Conservation (phyloP, 2,113 vertebrate species). For the Orthonyx spaldingii region DNA sequence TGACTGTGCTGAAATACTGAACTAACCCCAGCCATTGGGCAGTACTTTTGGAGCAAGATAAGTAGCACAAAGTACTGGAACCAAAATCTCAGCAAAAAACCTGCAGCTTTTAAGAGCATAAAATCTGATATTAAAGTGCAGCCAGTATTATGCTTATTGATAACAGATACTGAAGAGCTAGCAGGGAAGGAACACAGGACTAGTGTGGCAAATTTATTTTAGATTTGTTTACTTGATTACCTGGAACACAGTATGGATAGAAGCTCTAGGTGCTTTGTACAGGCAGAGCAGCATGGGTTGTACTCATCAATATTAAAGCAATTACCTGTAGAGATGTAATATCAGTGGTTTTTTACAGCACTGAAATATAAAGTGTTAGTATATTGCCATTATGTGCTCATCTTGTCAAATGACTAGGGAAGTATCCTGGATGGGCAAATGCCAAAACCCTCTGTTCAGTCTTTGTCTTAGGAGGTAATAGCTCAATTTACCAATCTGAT, state of each 20-base stretch:
- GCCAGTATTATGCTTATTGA: not conserved
- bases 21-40: not conserved
- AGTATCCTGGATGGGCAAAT: not conserved
- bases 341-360: not conserved
- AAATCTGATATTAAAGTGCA: not conserved
- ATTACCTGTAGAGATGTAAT: not conserved
- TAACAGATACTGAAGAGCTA: not conserved
- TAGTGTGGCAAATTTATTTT: not conserved
- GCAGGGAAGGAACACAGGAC: not conserved
- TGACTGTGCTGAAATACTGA: not conserved
- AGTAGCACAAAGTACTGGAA: not conserved
- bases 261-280: not conserved
- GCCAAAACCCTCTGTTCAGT: not conserved
- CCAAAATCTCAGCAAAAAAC: not conserved
- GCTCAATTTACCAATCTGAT: not conserved
- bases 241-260: not conserved
- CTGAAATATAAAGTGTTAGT: not conserved
- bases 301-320: not conserved
- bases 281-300: not conserved
- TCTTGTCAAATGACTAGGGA: not conserved
- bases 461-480: not conserved
- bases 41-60: not conserved
- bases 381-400: not conserved
- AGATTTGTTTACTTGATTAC: not conserved
- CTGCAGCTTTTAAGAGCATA: not conserved